Base-by-base conservation (phyloP, 2,888 invertebrate genomes). In the Xylota segnis region DNA sequence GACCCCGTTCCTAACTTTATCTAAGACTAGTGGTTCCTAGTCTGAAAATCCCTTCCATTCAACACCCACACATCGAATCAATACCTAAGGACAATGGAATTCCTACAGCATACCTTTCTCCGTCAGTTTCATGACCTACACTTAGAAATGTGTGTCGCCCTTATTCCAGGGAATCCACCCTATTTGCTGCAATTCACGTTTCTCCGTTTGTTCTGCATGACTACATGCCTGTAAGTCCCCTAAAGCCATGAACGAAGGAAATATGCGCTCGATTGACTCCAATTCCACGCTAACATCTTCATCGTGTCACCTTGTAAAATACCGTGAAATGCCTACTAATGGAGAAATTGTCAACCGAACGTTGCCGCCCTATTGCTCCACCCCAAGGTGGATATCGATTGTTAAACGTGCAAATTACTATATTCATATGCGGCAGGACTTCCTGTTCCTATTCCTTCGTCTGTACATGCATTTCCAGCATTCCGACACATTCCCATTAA, bases 201-300 rank as follows among this genome's bases (percentile, higher is more conserved):
- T 45, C 32, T n/a, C 10, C 16, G 59, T 16, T 37, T 74, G 23
- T 18, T 66, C 52, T 52, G 59, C 74, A 81, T 68, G 81, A 66
- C 29, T 61, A 66, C 43, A 68, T 68, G 59, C 52, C 52, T 61
- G 27, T 23, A 66, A n/a, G 37, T 59, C 37, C 27, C 71, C 37
- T n/a, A 4, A 50, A 56, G 40, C 52, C 66, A 34, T 59, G 45
- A 40, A 43, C 72, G 43, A 59, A 47, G 4, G 50, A 68, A 68
- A 37, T 74, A 37, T 52, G n/a, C 65, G 59, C 79, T 72, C 79
- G 43, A 79, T 79, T 72, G 65, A 72, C 32, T 81, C 47, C 58
- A 50, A 79, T 58, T 71, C 56, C 47, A 5, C 29, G 14, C 32
- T 12, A 59, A 66, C 63, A 71, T 65, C 47, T 65, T 14, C 58